Conservation (phyloP, 2,888 invertebrate species). For the Pollenia angustigena region DNA sequence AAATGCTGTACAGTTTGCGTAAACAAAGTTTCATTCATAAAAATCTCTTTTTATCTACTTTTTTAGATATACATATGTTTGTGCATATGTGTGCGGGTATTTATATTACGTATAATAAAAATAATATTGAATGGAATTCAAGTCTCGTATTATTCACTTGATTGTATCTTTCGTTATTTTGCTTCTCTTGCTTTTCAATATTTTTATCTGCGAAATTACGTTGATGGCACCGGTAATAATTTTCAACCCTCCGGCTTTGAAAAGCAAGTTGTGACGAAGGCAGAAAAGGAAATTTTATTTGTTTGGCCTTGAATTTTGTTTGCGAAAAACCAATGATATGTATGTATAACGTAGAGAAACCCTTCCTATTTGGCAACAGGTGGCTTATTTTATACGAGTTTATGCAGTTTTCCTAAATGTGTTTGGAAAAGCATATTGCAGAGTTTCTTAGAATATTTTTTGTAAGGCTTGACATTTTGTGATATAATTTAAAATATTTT, state of each 20-base stretch:
- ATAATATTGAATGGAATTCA: slow-evolving; percentile 37
- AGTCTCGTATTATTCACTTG: slow-evolving; percentile 21
- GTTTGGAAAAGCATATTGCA: background rate
- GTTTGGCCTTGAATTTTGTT: slow-evolving; percentile 62
- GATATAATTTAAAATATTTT: no score
- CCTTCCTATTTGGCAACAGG: slow-evolving; percentile 57
- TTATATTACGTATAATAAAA: background rate
- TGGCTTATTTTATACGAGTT: slow-evolving; percentile 36
- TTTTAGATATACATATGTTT: no score
- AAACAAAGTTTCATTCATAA: slow-evolving; percentile 75
- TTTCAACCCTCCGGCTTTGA: slow-evolving; percentile 37
- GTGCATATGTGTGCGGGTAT: no score
- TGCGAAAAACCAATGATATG: background rate
- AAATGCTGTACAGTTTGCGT: slow-evolving; percentile 73
- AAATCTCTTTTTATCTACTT: slow-evolving; percentile 18
- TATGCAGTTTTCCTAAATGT: slow-evolving; percentile 4
- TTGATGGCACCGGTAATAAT: slow-evolving; percentile 11
- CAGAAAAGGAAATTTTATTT: slow-evolving; percentile 59
- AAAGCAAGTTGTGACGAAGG: slow-evolving; percentile 61
- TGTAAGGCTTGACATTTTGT: background rate
- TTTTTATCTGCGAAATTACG: slow-evolving; percentile 12
- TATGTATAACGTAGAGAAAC: background rate
- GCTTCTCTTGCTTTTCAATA: background rate
- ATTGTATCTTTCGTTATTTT: background rate
- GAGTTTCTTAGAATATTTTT: slow-evolving; percentile 25